Base-by-base conservation (phyloP, 2,797 vertebrate genomes). In the Trematomus bernacchii region DNA sequence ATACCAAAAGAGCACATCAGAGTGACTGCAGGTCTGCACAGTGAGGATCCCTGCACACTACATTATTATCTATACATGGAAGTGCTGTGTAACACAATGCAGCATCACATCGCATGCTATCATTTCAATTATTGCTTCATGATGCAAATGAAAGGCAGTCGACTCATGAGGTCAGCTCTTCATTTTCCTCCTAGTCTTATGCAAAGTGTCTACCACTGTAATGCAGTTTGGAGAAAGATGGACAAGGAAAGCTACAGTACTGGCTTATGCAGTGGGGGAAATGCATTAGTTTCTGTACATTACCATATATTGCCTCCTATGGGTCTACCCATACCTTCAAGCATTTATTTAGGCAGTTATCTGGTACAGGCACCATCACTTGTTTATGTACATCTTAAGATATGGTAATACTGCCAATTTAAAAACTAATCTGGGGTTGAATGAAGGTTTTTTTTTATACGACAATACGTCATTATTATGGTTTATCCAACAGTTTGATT, bases 61-160 rank as follows among this genome's bases (percentile, higher is more conserved):
- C 40, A 60, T n/a, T 5, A 52, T 46, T 37, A 13, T 71, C 16
- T 71, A 19, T 43, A 66, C 23, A 67, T 69, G 57, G 61, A 73
- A 60, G 40, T 27, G 18, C 50, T 33, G 43, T 14, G 6, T 58
- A 54, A 71, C 73, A 44, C n/a, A 42, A 66, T 40, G 55, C 62
- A 33, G 40, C 15, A 42, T 42, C 33, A 60, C 48, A 55, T 68
- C 46, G 6, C 62, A 58, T 62, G 47, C 46, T 65, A 71, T 82
- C 66, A 42, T 1, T 73, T 71, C 44, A 70, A 46, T 79, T 72
- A 72, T 74, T 59, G 66, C 64, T 59, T 62, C 47, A 46, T 12
- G 71, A 91, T 91, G 83, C 87, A 92, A 91, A 91, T 89, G 50
- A 77, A 18, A 16, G 42, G 51, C 42, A 66, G 62, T 23, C n/a